Conservation (phyloP, 2,797 vertebrate genomes). For the Melanotaenia boesemani region DNA sequence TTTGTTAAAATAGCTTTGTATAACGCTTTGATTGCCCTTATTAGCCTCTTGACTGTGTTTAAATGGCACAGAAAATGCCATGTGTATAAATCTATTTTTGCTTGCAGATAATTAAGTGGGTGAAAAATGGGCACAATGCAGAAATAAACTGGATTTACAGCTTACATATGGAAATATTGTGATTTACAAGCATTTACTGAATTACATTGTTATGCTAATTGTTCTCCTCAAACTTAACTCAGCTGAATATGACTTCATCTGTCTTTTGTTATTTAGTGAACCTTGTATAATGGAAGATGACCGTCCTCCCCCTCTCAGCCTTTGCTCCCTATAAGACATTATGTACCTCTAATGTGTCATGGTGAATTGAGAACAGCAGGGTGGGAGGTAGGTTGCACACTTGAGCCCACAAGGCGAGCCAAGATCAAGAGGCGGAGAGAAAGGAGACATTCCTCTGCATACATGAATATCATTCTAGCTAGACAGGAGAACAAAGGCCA, state of each 20-base stretch:
- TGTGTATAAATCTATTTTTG: conserved; percentile 62
- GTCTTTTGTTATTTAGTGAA: conserved; percentile 25
- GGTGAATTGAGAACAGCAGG: conserved; percentile 60
- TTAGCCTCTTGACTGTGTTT: conserved; percentile 63
- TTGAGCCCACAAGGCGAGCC: conserved; percentile 55
- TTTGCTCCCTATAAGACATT: conserved; percentile 34
- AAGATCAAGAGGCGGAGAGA: conserved; percentile 62
- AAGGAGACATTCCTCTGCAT: conserved; percentile 72
- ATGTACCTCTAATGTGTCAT: conserved; percentile 65
- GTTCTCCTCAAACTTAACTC: not conserved
- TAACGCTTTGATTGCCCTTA: conserved; percentile 48
- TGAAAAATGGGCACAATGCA: conserved; percentile 31
- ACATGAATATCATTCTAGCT: conserved; percentile 73
- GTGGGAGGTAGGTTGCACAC: conserved; percentile 60
- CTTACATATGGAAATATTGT: conserved; percentile 20
- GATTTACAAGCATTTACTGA: conserved; percentile 10
- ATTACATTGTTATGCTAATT: conserved; percentile 14
- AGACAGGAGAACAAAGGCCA: conserved; percentile 57
- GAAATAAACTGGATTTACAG: conserved; percentile 26
- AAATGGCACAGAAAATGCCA: conserved; percentile 76
- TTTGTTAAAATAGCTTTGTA: conserved; percentile 50
- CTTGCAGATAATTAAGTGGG: conserved; percentile 54
- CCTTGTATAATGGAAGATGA: conserved; percentile 8
- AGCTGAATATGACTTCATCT: conserved; percentile 12
- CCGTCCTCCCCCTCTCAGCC: conserved; percentile 1